Percentiles rank a stretch among this genome's conserved stretches.
Evolutionary conservation across 2,888 invertebrate genomes (phyloP).

Genomic region (Agrochola lota): DNA sequence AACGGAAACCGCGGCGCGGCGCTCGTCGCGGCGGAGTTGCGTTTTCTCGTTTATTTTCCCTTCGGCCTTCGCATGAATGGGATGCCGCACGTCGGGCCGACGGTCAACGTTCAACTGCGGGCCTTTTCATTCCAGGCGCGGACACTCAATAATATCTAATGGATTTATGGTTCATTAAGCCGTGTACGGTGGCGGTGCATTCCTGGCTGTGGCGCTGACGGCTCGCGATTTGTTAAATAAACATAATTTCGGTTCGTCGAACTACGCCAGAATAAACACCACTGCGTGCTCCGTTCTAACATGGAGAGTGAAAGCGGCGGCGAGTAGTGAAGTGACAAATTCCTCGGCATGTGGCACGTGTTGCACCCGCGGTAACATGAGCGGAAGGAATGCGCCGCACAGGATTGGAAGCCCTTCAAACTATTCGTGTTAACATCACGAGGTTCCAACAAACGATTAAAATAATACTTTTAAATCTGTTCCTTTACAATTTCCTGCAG

Average conservation of each 20-base stretch:
- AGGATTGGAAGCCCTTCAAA: slow-evolving; percentile 73
- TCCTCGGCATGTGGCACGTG: slow-evolving; percentile 76
- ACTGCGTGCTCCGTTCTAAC: slow-evolving; percentile 72
- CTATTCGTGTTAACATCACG: slow-evolving; percentile 64
- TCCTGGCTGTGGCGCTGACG: slow-evolving; percentile 66
- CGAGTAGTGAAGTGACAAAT: slow-evolving; percentile 78
- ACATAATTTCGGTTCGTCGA: slow-evolving; percentile 79
- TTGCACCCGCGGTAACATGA: slow-evolving; percentile 71
- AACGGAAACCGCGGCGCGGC: slow-evolving; percentile 83
- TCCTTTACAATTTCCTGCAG: slow-evolving; percentile 25
- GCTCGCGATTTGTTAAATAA: slow-evolving; percentile 77
- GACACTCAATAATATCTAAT: slow-evolving; percentile 81
- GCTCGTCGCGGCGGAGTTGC: slow-evolving; percentile 67
- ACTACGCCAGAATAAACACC: slow-evolving; percentile 79
- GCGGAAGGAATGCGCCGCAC: slow-evolving; percentile 75
- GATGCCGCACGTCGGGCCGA: slow-evolving; percentile 73
- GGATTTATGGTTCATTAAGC: slow-evolving; percentile 84
- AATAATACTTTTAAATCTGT: slow-evolving; percentile 33
- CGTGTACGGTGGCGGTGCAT: slow-evolving; percentile 64
- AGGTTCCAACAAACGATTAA: slow-evolving; percentile 57
- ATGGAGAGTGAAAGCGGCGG: slow-evolving; percentile 83
- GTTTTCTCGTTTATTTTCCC: slow-evolving; percentile 81
- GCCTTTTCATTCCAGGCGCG: slow-evolving; percentile 74
- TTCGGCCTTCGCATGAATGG: slow-evolving; percentile 87
- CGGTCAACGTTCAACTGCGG: slow-evolving; percentile 76